Evolutionary conservation across 2,797 vertebrate species (phyloP), one percentile per base, ranked within the genome.

Genomic region (Enteromius afrohamiltoni): DNA sequence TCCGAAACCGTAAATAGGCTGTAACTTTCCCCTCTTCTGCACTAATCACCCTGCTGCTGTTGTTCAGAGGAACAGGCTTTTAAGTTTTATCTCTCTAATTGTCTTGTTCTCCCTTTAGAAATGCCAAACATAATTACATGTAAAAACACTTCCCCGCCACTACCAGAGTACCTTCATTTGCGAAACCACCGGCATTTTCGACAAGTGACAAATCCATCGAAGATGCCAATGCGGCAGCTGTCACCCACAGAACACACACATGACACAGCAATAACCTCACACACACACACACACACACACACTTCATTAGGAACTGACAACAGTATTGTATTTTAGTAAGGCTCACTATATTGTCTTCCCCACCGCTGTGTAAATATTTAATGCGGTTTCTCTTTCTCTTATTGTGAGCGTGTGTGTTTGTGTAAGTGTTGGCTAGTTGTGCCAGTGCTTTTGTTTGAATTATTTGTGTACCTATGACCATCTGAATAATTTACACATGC

Each of bases 311-410:
- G 9, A 77, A 70, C 55, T 10, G 26, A 58, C 40, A 31, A 83
- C 37, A 29, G 21, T 60, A 16, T 68, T 77, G 75, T 70, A 40
- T 58, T 58, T 77, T 69, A 31, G 23, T 49, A 58, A 8, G 26
- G 16, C 81, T 53, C 73, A 69, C 51, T 21, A 26, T 84, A 89
- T 91, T 90, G 92, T 89, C 89, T 69, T 70, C 40, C 37, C 74
- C 73, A 23, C 47, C 0, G 23, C 62, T 88, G 53, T 77, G 55
- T 83, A 77, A 83, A 83, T 77, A 83, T 83, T 83, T 83, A 53
- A 83, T 82, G 69, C 31, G 68, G 80, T 77, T 70, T 82, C 73
- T 78, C 60, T 85, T 64, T 77, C 45, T 71, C 65, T 73, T 67
- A 55, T 37, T 60, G 45, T 71, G 37, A 70, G 23, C 11, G 34